Conservation (phyloP, 2,888 invertebrate species). For the Andrena camellia region DNA sequence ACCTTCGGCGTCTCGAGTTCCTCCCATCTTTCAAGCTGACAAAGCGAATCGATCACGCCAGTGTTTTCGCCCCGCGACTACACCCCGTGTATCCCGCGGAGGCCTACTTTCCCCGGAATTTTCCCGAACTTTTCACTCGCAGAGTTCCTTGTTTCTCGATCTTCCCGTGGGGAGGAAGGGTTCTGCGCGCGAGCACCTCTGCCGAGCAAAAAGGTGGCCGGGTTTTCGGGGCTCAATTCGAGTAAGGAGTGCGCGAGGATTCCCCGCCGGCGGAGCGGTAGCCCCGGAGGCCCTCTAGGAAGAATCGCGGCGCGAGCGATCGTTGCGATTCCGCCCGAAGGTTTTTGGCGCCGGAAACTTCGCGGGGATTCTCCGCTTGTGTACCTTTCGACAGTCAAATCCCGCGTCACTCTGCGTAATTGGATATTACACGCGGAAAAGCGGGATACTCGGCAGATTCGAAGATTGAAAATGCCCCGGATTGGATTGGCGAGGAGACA, state of each 20-base stretch:
- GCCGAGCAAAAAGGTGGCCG: neutral
- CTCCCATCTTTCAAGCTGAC: conserved; percentile 68
- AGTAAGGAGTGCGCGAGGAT: neutral
- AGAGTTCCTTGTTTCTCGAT: neutral
- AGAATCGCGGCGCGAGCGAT: too few species aligned
- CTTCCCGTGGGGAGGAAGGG: neutral
- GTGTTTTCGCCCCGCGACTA: conserved; percentile 55
- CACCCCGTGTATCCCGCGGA: conserved; percentile 33
- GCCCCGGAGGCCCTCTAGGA: too few species aligned
- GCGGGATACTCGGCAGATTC: neutral
- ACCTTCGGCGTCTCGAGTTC: conserved; percentile 63
- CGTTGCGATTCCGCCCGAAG: too few species aligned
- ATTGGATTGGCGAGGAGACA: conserved; percentile 20
- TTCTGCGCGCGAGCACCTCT: conserved; percentile 6
- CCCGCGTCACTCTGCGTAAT: too few species aligned
- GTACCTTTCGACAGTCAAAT: too few species aligned
- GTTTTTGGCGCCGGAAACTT: too few species aligned
- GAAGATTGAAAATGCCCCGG: conserved; percentile 2
- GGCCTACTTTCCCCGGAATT: conserved; percentile 67
- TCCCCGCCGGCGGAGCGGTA: too few species aligned
- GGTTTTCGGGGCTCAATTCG: neutral
- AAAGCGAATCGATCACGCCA: conserved; percentile 76
- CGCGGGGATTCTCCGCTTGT: too few species aligned
- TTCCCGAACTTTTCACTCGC: conserved; percentile 63
- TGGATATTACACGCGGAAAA: too few species aligned